Conservation (phyloP, 2,797 vertebrate genomes). For the Neostethus bicornis region DNA sequence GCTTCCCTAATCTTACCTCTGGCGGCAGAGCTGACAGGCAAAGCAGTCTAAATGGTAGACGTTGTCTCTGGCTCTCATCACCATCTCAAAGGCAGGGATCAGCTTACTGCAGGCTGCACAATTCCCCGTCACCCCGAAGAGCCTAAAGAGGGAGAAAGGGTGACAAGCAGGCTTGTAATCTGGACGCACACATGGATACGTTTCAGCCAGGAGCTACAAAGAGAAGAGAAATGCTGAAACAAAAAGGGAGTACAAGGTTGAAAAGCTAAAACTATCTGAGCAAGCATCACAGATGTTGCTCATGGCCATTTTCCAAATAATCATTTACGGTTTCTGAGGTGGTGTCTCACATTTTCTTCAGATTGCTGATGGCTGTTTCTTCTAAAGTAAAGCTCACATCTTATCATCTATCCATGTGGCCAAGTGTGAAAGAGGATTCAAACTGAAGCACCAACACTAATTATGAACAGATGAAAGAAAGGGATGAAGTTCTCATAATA, state of each 20-base stretch:
- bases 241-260: conserved; percentile 8
- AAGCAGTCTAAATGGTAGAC: conserved; percentile 98
- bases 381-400: conserved; percentile 16
- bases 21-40: conserved; percentile 96
- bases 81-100: conserved; percentile 98
- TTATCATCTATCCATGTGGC: conserved; percentile 16
- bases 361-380: conserved; percentile 13
- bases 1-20: conserved; percentile 87
- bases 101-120: conserved; percentile 96
- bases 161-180: conserved; percentile 48
- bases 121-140: conserved; percentile 95
- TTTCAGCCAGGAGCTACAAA: conserved; percentile 31
- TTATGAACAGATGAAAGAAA: conserved; percentile 15
- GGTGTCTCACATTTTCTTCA: conserved; percentile 15
- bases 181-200: conserved; percentile 39
- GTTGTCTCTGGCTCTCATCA: conserved; percentile 97
- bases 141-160: conserved; percentile 81
- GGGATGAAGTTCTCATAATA: conserved; percentile 20
- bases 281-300: conserved; percentile 9
- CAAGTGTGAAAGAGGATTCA: conserved; percentile 26
- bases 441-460: conserved; percentile 18
- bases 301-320: conserved; percentile 14
- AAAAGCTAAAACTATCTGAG: conserved; percentile 9
- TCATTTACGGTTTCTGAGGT: conserved; percentile 17
- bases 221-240: background rate